Evolutionary conservation across 2,888 invertebrate genomes (phyloP).

Genomic region (Unio pictorum): DNA sequence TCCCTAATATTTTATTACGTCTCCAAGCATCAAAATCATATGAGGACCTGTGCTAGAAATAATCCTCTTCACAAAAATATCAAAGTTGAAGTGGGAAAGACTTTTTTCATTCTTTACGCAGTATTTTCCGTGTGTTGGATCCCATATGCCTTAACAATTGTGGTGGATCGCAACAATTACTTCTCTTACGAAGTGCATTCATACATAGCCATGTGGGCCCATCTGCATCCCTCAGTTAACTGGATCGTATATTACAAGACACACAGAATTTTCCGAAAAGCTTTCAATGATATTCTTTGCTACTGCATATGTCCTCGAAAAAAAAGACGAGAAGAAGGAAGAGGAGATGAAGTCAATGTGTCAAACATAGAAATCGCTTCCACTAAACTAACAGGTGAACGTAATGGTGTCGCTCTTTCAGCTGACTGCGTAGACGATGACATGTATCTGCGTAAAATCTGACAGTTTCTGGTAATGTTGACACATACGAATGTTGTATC

Average conservation of each 20-base stretch:
- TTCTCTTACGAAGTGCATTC: slow-evolving; percentile 31
- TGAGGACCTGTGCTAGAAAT: not conserved
- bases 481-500: too few species aligned
- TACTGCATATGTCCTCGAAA: not conserved
- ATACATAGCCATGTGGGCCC: slow-evolving; percentile 34
- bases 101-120: slow-evolving; percentile 29
- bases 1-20: slow-evolving; percentile 19
- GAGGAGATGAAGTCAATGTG: too few species aligned
- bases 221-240: slow-evolving; percentile 42
- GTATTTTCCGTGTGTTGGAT: slow-evolving; percentile 41
- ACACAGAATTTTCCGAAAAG: slow-evolving; percentile 28
- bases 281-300: slow-evolving; percentile 17
- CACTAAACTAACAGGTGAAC: too few species aligned
- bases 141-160: slow-evolving; percentile 37
- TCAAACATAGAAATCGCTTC: too few species aligned
- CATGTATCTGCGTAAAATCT: too few species aligned
- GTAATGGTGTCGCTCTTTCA: too few species aligned
- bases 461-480: too few species aligned
- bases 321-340: too few species aligned
- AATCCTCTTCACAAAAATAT: not conserved
- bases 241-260: slow-evolving; percentile 37
- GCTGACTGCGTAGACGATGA: too few species aligned
- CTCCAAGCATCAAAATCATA: not conserved
- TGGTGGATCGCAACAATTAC: slow-evolving; percentile 24
- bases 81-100: slow-evolving; percentile 27